Evolutionary conservation across 1,140 invertebrate species (phyloP).

Genomic region (Rhynchophorus ferrugineus): DNA sequence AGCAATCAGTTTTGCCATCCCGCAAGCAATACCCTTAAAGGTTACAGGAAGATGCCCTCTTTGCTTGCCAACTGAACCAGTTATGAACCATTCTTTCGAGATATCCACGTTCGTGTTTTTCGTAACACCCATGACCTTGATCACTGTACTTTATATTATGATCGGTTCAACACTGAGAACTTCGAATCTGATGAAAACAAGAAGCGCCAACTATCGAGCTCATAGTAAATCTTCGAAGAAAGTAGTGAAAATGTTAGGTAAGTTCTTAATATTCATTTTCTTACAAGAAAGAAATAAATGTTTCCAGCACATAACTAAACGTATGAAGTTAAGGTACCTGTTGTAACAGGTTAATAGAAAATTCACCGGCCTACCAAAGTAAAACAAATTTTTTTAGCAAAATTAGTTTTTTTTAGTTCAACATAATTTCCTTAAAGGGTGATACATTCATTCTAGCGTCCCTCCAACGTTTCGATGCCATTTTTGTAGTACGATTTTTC

Average conservation of each 20-base stretch:
- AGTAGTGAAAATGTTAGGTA: constrained; percentile 53
- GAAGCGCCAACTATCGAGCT: constrained; percentile 17
- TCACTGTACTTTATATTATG: constrained; percentile 75
- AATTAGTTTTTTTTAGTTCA: too few species aligned
- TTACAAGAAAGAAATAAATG: neutral
- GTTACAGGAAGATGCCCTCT: constrained; percentile 39
- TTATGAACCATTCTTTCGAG: constrained; percentile 69
- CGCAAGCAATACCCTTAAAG: constrained; percentile 63
- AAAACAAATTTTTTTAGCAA: too few species aligned
- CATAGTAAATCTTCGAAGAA: constrained; percentile 47
- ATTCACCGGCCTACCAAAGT: too few species aligned
- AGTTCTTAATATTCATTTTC: constrained; percentile 27
- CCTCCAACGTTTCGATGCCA: too few species aligned
- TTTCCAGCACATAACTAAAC: neutral
- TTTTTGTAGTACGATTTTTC: too few species aligned
- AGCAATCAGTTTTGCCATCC: constrained; percentile 62
- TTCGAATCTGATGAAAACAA: constrained; percentile 48
- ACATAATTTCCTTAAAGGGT: too few species aligned
- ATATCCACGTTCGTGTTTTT: constrained; percentile 81
- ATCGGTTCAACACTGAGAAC: constrained; percentile 69
- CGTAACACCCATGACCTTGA: constrained; percentile 76
- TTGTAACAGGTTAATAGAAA: too few species aligned
- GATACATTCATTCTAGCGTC: too few species aligned
- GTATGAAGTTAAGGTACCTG: too few species aligned
- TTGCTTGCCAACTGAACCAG: constrained; percentile 47